These are phyloP conservation scores for Elachura formosa DNA, from an alignment of 2,113 vertebrate genomes.

Conservation along the genomic window DNA sequence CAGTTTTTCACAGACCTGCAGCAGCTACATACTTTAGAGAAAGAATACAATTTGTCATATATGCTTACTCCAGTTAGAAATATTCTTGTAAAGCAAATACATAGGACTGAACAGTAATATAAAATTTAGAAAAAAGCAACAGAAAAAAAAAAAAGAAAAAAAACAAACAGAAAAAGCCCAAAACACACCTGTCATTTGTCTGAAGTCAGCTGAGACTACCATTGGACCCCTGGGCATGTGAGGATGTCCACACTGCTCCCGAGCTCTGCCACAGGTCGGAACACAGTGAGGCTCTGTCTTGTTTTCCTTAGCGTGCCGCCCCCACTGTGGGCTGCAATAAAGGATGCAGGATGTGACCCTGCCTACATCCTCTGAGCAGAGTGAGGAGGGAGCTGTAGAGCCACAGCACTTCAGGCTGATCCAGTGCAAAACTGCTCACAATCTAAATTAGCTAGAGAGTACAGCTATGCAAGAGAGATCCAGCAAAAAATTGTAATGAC, in stretches of 20 bases:
- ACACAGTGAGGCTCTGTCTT: background rate
- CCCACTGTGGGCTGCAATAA: rapidly evolving
- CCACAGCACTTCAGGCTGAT: background rate
- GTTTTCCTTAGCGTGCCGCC: background rate
- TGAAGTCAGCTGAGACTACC: background rate
- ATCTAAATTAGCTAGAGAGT: background rate
- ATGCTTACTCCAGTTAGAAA: background rate
- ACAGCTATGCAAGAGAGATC: background rate
- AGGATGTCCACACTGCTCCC: background rate
- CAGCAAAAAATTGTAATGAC: background rate
- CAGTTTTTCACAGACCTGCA: background rate
- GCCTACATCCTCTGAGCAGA: background rate
- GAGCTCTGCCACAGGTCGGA: background rate
- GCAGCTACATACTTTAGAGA: background rate
- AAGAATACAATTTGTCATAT: background rate
- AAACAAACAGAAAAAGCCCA: background rate
- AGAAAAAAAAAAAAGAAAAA: background rate
- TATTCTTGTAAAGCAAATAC: background rate
- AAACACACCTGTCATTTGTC: background rate
- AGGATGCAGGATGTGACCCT: background rate
- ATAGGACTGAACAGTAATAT: background rate
- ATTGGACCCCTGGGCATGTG: background rate
- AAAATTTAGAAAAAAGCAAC: too few relatives aligned
- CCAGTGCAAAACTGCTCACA: background rate
- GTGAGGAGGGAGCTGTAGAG: background rate